Evolutionary conservation across 2,888 invertebrate species (phyloP).

Genomic region (Tachina lurida): DNA sequence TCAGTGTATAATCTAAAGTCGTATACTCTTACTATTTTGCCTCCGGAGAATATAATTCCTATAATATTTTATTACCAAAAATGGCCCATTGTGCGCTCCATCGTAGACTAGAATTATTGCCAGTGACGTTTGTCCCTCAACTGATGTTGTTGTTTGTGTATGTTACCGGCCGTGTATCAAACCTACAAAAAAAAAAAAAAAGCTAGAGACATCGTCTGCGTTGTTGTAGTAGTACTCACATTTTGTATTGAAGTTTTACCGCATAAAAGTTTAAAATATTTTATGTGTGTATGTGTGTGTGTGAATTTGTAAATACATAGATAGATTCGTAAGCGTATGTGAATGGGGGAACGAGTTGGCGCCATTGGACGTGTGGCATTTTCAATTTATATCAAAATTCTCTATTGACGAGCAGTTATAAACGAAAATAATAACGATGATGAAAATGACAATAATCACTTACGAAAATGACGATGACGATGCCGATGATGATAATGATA

Average conservation of each 20-base stretch:
- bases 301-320: constrained; percentile 15
- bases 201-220: constrained; percentile 36
- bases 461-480: constrained; percentile 5
- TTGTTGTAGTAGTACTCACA: not conserved
- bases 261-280: constrained; percentile 66
- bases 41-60: too few species aligned
- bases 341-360: constrained; percentile 62
- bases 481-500: not conserved
- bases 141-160: constrained; percentile 9
- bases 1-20: too few species aligned
- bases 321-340: constrained; percentile 37
- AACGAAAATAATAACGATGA: constrained; percentile 33
- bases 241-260: constrained; percentile 62
- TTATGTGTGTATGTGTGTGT: constrained; percentile 4
- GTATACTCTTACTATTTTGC: not conserved
- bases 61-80: not conserved
- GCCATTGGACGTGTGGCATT: constrained; percentile 70
- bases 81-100: not conserved
- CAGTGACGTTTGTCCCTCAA: constrained; percentile 8
- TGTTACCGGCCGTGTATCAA: constrained; percentile 42
- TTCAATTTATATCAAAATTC: constrained; percentile 70
- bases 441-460: constrained; percentile 43
- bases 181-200: not conserved
- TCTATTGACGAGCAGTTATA: constrained; percentile 52
- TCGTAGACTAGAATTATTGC: constrained; percentile 8